Conservation (phyloP, 2,888 invertebrate species). For the Camponotus fellah region DNA sequence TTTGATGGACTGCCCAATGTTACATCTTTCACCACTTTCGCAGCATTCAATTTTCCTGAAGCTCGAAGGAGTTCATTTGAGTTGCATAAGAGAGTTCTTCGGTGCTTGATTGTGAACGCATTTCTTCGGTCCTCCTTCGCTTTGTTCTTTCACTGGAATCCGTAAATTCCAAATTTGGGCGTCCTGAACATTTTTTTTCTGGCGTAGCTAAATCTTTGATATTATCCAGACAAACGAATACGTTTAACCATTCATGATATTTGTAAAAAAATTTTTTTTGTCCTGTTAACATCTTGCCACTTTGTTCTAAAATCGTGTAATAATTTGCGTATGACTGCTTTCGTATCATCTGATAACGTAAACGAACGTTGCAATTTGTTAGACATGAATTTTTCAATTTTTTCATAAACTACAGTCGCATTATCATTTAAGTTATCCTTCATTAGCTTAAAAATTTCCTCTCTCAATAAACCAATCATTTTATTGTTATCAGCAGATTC, state of each 20-base stretch:
- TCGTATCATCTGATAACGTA: neutral
- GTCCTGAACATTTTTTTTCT: neutral
- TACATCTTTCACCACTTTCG: constrained; percentile 14
- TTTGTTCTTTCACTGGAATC: neutral
- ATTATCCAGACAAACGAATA: neutral
- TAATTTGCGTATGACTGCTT: constrained; percentile 16
- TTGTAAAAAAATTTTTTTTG: neutral
- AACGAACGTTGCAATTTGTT: neutral
- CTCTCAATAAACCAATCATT: too few relatives aligned
- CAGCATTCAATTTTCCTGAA: neutral
- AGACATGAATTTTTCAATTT: neutral
- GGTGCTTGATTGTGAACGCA: neutral
- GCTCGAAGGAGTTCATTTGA: constrained; percentile 27
- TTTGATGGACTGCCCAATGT: neutral
- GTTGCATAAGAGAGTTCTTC: neutral
- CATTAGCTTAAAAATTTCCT: too few relatives aligned
- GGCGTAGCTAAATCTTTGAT: neutral
- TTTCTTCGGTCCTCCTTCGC: neutral
- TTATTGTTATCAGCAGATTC: too few relatives aligned
- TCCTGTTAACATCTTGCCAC: neutral
- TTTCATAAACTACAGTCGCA: neutral
- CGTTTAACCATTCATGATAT: neutral
- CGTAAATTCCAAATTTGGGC: neutral
- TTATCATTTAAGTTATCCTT: too few relatives aligned
- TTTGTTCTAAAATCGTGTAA: neutral